Percentiles rank a stretch among this genome's conserved stretches.
Conservation (phyloP, 2,113 vertebrate species). For the Mesoclemmys tuberculata region DNA sequence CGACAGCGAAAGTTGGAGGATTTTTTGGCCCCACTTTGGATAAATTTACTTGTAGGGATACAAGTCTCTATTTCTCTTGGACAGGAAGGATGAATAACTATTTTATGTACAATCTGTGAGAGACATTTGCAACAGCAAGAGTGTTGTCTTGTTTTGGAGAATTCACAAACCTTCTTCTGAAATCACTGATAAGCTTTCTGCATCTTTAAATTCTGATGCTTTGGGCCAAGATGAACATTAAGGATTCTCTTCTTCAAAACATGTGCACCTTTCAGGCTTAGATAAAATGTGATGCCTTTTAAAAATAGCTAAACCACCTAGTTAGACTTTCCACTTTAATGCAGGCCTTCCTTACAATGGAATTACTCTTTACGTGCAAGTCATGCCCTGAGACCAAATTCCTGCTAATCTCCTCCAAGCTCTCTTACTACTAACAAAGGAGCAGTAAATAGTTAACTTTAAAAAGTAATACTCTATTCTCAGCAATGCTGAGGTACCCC, state of each 20-base stretch:
- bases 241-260: not conserved
- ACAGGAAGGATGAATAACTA: not conserved
- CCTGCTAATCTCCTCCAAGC: not conserved
- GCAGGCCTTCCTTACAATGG: not conserved
- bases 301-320: not conserved
- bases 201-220: not conserved
- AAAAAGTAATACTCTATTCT: not conserved
- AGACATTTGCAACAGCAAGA: not conserved
- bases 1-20: not conserved
- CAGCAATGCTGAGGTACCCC: not conserved
- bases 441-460: not conserved
- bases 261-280: not conserved
- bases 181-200: not conserved
- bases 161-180: not conserved
- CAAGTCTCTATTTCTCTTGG: not conserved
- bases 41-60: not conserved
- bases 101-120: not conserved
- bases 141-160: not conserved
- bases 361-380: not conserved
- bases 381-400: not conserved
- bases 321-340: not conserved
- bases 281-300: not conserved
- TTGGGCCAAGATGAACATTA: not conserved
- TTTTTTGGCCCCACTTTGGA: not conserved
- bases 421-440: not conserved